Evolutionary conservation across 1,140 invertebrate genomes (phyloP).

Genomic region (Papilio helenus): DNA sequence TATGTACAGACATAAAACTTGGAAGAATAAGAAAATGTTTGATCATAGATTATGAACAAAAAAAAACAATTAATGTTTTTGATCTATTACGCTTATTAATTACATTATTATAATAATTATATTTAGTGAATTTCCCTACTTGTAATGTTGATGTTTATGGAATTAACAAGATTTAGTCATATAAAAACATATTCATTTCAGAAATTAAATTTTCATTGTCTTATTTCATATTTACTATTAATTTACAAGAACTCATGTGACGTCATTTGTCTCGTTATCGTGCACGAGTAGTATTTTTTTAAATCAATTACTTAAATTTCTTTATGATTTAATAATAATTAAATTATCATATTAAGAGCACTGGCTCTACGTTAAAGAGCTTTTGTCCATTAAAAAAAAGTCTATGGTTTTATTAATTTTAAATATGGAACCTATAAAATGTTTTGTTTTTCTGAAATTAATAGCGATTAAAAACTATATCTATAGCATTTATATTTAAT

Average conservation of each 20-base stretch:
- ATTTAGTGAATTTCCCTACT: conserved; percentile 74
- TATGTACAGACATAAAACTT: not conserved
- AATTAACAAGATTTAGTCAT: conserved; percentile 40
- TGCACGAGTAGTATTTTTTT: not conserved
- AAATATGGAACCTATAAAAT: not conserved
- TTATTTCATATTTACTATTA: not conserved
- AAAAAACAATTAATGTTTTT: conserved; percentile 78
- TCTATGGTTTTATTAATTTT: not conserved
- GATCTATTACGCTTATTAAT: conserved; percentile 83
- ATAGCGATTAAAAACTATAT: not conserved
- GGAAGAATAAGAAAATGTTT: not conserved
- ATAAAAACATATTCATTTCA: not conserved
- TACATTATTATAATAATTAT: conserved; percentile 73
- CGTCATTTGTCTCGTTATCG: not conserved
- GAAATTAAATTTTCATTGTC: not conserved
- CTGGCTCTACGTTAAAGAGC: not conserved
- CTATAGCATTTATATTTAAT: conserved; percentile 41
- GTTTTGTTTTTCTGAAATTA: not conserved
- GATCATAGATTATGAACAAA: conserved; percentile 53
- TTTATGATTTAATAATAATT: not conserved
- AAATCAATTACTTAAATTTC: no score
- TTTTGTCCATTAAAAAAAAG: not conserved
- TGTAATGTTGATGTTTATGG: conserved; percentile 74
- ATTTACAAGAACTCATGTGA: not conserved
- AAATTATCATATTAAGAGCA: not conserved